A percentile compares a stretch with the other conserved stretches of the same genome.
Evolutionary conservation across 2,888 invertebrate genomes (phyloP).

Genomic region (Cantharis rustica): DNA sequence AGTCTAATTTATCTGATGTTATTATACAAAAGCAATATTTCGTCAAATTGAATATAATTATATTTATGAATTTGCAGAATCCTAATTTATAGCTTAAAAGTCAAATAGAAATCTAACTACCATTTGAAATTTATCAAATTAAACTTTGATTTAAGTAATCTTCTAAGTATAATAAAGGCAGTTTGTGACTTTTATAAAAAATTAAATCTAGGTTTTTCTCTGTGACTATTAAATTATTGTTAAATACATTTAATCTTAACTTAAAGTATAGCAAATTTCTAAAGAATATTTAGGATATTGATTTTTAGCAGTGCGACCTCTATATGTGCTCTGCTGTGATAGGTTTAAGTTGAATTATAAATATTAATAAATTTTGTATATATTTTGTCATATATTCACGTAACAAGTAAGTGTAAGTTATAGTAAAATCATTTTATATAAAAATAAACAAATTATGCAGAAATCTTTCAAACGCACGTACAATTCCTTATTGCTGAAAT

Average conservation of each 20-base stretch:
- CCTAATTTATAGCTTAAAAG: too few relatives aligned
- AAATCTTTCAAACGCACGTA: neutral
- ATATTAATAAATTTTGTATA: neutral
- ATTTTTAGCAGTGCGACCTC: neutral
- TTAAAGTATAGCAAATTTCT: neutral
- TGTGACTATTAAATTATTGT: neutral
- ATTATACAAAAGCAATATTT: too few relatives aligned
- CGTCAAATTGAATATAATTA: too few relatives aligned
- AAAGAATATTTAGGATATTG: neutral
- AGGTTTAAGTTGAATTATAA: neutral
- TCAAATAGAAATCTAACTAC: too few relatives aligned
- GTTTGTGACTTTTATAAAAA: too few relatives aligned
- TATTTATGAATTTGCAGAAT: too few relatives aligned
- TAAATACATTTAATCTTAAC: neutral
- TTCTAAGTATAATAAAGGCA: too few relatives aligned
- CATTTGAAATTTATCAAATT: too few relatives aligned
- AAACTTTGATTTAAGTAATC: too few relatives aligned
- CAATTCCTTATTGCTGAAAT: neutral
- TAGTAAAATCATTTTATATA: neutral
- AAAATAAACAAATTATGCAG: neutral
- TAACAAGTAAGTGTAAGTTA: neutral
- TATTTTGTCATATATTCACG: neutral
- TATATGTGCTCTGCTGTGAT: neutral
- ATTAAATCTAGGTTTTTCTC: too few relatives aligned
- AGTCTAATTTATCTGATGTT: too few relatives aligned